These are phyloP conservation scores for Monopis laevigella DNA, from an alignment of 2,888 invertebrate genomes.

Conservation along the genomic window DNA sequence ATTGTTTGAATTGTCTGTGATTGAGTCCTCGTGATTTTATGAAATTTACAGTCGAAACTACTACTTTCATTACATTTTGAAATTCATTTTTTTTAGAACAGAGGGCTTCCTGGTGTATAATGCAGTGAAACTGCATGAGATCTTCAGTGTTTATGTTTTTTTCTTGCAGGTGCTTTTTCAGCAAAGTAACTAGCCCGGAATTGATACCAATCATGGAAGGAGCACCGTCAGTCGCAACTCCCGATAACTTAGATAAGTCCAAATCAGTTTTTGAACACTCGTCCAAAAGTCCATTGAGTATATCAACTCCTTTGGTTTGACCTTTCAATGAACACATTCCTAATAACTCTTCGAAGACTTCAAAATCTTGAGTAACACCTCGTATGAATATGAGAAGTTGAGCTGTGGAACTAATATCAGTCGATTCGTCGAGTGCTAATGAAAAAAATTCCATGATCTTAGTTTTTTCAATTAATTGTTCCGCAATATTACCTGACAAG, in stretches of 20 bases:
- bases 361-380: no score
- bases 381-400: no score
- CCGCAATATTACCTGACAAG: no score
- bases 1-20: conserved; percentile 19
- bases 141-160: conserved; percentile 10
- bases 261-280: conserved; percentile 6
- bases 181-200: conserved; percentile 19
- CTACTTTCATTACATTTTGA: conserved; percentile 5
- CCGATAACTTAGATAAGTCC: no score
- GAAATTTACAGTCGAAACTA: conserved; percentile 4
- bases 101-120: conserved; percentile 10
- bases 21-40: conserved; percentile 15
- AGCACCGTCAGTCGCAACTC: conserved; percentile 20
- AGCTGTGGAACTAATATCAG: no score
- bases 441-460: no score
- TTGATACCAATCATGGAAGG: conserved; percentile 21
- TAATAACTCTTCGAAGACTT: no score
- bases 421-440: no score
- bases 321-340: conserved; percentile 6
- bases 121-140: conserved; percentile 8
- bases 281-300: conserved; percentile 4
- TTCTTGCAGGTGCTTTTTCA: conserved; percentile 18
- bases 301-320: conserved; percentile 3
- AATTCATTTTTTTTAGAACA: background rate
- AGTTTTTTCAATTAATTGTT: no score